Evolutionary conservation across 2,797 vertebrate genomes (phyloP), one percentile per base, ranked within the genome.

Genomic region (Steatocranus sp.): DNA sequence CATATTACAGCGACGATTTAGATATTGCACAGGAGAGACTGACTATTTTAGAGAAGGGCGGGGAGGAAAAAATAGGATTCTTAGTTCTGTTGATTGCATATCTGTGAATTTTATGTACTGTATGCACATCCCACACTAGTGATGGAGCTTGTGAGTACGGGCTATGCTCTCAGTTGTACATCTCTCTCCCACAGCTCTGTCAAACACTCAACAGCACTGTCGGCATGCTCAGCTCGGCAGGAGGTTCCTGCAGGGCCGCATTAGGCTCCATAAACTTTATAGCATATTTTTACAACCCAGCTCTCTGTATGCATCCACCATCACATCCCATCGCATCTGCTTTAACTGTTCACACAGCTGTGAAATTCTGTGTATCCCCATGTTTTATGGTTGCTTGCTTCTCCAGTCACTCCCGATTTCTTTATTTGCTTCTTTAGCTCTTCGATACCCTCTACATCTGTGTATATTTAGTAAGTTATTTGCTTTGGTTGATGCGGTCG

Each of bases 191-290:
- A 92, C 90, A 88, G 92, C 89, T 95, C 90, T 90, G 92, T 94
- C 93, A 93, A 92, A 94, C 93, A 88, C 92, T 93, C 91, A 86
- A 91, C 87, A 66, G 87, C 91, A 91, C 91, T 89, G 92, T 89
- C 82, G 91, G 89, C 94, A 89, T 84, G 91, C 92, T 95, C 87
- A 82, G 92, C 94, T 90, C 93, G 78, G 92, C 87, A 83, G 94
- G 94, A 92, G 91, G 82, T 88, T 93, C 93, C 95, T 94, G 93
- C 94, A 93, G 94, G 93, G 93, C 93, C 87, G 93, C 94, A 96
- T 96, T 95, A 95, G 94, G 95, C 94, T 90, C 95, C 93, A 95
- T 96, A 96, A 96, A 96, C 92, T 96, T 96, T 95, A 95, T 95
- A 86, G 95, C 94, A 94, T 95, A 94, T 95, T 95, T 96, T 95